These are phyloP conservation scores for Oryzias celebensis DNA, from an alignment of 2,113 vertebrate species.

Conservation along the genomic window DNA sequence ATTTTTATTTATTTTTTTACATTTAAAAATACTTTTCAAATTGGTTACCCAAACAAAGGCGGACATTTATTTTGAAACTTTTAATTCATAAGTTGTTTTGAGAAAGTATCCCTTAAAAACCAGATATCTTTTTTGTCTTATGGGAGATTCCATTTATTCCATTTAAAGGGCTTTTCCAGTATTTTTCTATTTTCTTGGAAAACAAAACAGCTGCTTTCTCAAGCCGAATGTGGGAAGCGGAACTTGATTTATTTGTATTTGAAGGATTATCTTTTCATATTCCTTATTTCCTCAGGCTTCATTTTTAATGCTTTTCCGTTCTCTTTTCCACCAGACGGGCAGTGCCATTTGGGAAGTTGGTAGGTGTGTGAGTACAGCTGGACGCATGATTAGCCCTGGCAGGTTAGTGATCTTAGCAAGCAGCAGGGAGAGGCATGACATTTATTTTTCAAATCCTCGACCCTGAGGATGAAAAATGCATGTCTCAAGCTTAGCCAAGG, in stretches of 20 bases:
- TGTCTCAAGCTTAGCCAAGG: conserved; percentile 63
- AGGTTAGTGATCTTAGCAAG: conserved; percentile 63
- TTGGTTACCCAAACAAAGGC: too few relatives aligned
- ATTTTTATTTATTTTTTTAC: too few relatives aligned
- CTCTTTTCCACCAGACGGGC: conserved; percentile 25
- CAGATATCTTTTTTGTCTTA: too few relatives aligned
- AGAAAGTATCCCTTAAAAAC: too few relatives aligned
- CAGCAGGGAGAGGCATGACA: conserved; percentile 61
- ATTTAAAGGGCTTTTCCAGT: conserved; percentile 20
- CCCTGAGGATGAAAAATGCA: conserved; percentile 73
- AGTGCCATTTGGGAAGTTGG: conserved; percentile 48
- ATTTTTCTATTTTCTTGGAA: conserved; percentile 28
- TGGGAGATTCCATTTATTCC: conserved; percentile 24
- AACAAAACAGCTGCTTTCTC: conserved; percentile 40
- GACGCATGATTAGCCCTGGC: conserved; percentile 64
- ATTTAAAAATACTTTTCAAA: too few relatives aligned
- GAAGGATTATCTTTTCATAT: conserved; percentile 17
- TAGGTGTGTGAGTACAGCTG: conserved; percentile 35
- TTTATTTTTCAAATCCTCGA: conserved; percentile 72
- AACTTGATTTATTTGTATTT: conserved; percentile 17
- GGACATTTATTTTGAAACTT: too few relatives aligned
- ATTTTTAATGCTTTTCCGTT: conserved; percentile 14
- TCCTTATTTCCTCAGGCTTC: conserved; percentile 15
- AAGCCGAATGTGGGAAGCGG: conserved; percentile 4
- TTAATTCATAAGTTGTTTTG: too few relatives aligned